phyloP scores from a whole-genome alignment of 2,797 vertebrate species.

The Bucorvus abyssinicus region DNA sequence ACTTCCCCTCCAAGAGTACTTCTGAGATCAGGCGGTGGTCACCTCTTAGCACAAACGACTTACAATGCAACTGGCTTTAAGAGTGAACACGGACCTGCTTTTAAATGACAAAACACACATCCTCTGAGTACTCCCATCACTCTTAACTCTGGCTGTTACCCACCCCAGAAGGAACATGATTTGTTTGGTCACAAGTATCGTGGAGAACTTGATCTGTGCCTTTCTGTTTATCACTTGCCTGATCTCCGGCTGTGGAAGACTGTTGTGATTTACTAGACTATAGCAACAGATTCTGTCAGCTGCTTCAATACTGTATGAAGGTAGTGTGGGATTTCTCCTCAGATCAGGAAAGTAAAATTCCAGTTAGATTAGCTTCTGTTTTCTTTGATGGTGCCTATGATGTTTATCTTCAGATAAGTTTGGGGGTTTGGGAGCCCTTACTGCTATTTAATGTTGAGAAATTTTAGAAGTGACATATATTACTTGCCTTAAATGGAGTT shows the following conservation, averaged over 20 bases:
- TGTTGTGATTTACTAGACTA: background rate
- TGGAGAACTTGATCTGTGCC: slow-evolving; percentile 20
- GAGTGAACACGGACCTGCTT: background rate
- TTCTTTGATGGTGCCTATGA: slow-evolving; percentile 56
- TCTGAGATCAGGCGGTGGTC: background rate
- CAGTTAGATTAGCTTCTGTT: slow-evolving; percentile 41
- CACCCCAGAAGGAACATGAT: background rate
- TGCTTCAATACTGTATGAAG: background rate
- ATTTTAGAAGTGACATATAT: background rate
- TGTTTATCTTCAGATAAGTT: slow-evolving; percentile 42
- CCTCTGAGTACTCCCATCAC: background rate
- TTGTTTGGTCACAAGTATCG: background rate
- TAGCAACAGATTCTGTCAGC: background rate
- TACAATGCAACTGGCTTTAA: background rate
- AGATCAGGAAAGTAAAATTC: slow-evolving; percentile 34
- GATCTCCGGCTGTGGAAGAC: slow-evolving; percentile 3
- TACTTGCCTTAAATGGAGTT: slow-evolving; percentile 58
- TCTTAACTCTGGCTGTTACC: background rate
- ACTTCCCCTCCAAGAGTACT: background rate
- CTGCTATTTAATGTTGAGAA: slow-evolving; percentile 34
- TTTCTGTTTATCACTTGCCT: slow-evolving; percentile 46
- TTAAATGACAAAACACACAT: background rate
- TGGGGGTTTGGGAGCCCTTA: slow-evolving; percentile 17
- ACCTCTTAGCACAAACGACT: background rate
- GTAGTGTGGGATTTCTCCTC: slow-evolving; percentile 23